Percentiles rank a stretch among this genome's conserved stretches.
These are phyloP conservation scores for Bungarus multicinctus DNA, from an alignment of 2,113 vertebrate species.

Conservation along the genomic window DNA sequence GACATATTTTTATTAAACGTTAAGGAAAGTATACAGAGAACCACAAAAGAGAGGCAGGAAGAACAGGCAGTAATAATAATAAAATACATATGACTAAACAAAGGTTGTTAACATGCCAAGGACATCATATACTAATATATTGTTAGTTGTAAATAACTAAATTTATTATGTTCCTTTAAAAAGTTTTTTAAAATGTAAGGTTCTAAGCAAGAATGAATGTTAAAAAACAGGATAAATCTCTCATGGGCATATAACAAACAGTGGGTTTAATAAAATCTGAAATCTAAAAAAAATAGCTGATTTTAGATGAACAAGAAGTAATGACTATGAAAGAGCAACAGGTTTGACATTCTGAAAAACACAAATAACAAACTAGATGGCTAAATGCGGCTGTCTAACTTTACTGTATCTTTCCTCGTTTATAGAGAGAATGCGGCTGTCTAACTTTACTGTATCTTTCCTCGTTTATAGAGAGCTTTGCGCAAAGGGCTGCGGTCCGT, in stretches of 20 bases:
- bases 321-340: neutral
- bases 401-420: neutral
- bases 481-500: constrained; percentile 79
- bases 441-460: neutral
- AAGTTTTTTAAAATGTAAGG: neutral
- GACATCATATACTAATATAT: neutral
- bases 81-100: neutral
- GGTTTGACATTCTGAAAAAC: neutral
- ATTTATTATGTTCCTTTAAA: neutral
- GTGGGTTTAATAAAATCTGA: neutral
- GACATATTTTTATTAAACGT: neutral
- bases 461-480: constrained; percentile 78
- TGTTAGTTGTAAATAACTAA: neutral
- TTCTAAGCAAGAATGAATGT: neutral
- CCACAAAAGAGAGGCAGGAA: neutral
- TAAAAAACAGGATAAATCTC: neutral
- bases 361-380: neutral
- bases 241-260: neutral
- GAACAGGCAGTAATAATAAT: neutral
- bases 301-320: neutral
- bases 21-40: neutral
- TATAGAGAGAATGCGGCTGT: constrained; percentile 68
- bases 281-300: neutral
- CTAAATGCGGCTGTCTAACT: neutral
- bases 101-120: neutral